phyloP scores from a whole-genome alignment of 2,888 invertebrate species.

The Papilio elwesi region DNA sequence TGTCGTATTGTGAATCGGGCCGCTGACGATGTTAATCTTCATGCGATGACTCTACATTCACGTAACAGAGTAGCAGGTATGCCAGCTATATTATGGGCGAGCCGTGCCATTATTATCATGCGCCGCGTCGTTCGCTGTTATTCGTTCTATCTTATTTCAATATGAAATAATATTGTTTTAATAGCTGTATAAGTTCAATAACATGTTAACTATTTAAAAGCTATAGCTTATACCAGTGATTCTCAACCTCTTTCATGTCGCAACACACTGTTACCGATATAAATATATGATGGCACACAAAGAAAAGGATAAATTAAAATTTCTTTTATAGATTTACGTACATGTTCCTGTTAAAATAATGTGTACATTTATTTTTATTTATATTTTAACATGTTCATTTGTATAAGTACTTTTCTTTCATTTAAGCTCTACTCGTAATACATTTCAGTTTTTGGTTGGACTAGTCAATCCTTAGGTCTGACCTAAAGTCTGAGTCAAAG shows the following conservation, averaged over 20 bases:
- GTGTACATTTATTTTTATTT: too few species aligned
- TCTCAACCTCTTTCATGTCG: background rate
- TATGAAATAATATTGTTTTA: conserved; percentile 15
- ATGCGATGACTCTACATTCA: conserved; percentile 61
- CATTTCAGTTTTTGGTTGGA: too few species aligned
- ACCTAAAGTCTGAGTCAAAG: too few species aligned
- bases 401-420: too few species aligned
- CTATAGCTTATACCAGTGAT: background rate
- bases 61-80: conserved; percentile 68
- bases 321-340: too few species aligned
- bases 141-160: conserved; percentile 11
- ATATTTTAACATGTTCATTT: too few species aligned
- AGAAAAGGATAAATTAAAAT: too few species aligned
- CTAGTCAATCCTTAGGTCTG: too few species aligned
- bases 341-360: too few species aligned
- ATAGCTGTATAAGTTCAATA: background rate
- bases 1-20: conserved; percentile 55
- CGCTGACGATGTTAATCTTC: conserved; percentile 67
- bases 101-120: conserved; percentile 43
- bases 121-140: background rate
- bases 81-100: conserved; percentile 55
- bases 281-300: too few species aligned
- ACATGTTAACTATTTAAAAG: background rate
- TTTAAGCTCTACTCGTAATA: too few species aligned
- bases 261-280: too few species aligned